Conservation (phyloP, 2,797 vertebrate genomes). For the Micromesistius poutassou region DNA sequence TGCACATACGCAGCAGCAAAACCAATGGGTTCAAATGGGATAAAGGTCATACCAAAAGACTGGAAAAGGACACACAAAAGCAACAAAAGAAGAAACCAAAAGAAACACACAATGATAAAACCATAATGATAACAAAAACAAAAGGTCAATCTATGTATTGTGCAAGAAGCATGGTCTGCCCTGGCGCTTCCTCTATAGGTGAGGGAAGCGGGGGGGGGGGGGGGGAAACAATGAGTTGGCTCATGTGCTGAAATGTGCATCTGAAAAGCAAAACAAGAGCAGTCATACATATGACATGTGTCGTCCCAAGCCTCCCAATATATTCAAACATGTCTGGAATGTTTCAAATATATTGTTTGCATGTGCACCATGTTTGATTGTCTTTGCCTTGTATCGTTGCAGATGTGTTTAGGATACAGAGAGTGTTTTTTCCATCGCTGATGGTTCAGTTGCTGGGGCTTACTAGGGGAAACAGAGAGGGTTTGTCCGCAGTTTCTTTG, state of each 20-base stretch:
- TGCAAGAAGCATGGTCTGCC: conserved; percentile 64
- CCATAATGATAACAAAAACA: conserved; percentile 17
- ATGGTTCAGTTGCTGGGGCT: conserved; percentile 84
- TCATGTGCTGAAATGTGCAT: conserved; percentile 68
- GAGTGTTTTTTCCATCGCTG: conserved; percentile 80
- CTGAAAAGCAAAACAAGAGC: conserved; percentile 56
- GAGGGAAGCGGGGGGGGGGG: conserved; percentile 40
- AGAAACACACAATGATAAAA: conserved; percentile 1
- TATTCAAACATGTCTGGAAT: conserved; percentile 72
- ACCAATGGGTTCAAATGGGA: conserved; percentile 6
- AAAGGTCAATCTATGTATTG: conserved; percentile 26
- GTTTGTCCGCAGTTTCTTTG: conserved; percentile 67
- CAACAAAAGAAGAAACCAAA: neutral
- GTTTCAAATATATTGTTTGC: conserved; percentile 81
- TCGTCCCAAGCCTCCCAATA: conserved; percentile 67
- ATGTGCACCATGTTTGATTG: conserved; percentile 62
- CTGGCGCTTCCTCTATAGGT: conserved; percentile 55
- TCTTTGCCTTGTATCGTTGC: conserved; percentile 46
- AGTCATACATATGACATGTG: conserved; percentile 62
- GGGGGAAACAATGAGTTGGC: conserved; percentile 52
- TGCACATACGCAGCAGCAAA: conserved; percentile 34
- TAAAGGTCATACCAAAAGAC: neutral
- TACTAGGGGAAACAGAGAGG: conserved; percentile 55
- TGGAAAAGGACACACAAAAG: neutral
- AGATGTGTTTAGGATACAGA: conserved; percentile 74